A percentile compares a stretch with the other conserved stretches of the same genome.
These are phyloP conservation scores for Diachrysia chrysitis DNA, from an alignment of 2,888 invertebrate species.

Conservation along the genomic window DNA sequence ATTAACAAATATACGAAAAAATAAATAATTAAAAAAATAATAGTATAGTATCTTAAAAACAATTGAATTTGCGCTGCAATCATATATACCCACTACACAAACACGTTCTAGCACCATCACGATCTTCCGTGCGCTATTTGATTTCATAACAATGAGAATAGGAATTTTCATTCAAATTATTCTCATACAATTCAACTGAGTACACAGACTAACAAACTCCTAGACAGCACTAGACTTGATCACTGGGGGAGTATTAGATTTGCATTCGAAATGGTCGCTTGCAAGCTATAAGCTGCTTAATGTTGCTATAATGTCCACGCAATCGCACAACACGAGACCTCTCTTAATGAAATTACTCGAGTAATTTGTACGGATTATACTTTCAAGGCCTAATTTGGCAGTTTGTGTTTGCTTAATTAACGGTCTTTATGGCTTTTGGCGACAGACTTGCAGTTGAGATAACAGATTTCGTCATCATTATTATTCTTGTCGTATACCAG, in stretches of 20 bases:
- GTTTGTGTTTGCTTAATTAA: conserved; percentile 13
- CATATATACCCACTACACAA: too few relatives aligned
- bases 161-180: neutral
- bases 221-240: conserved; percentile 34
- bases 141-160: neutral
- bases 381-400: conserved; percentile 33
- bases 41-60: too few relatives aligned
- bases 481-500: neutral
- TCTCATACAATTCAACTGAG: conserved; percentile 9
- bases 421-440: neutral
- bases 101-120: too few relatives aligned
- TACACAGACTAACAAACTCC: conserved; percentile 10
- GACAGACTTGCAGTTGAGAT: neutral
- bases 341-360: conserved; percentile 55
- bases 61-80: too few relatives aligned
- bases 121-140: neutral
- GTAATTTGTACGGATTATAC: conserved; percentile 51
- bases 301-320: conserved; percentile 49
- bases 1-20: too few relatives aligned
- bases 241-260: conserved; percentile 52
- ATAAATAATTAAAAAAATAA: too few relatives aligned
- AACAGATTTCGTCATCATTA: conserved; percentile 1
- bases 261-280: conserved; percentile 60
- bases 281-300: conserved; percentile 51
- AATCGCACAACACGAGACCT: conserved; percentile 39